phyloP scores from a whole-genome alignment of 2,113 vertebrate species.

The Lathamus discolor region DNA sequence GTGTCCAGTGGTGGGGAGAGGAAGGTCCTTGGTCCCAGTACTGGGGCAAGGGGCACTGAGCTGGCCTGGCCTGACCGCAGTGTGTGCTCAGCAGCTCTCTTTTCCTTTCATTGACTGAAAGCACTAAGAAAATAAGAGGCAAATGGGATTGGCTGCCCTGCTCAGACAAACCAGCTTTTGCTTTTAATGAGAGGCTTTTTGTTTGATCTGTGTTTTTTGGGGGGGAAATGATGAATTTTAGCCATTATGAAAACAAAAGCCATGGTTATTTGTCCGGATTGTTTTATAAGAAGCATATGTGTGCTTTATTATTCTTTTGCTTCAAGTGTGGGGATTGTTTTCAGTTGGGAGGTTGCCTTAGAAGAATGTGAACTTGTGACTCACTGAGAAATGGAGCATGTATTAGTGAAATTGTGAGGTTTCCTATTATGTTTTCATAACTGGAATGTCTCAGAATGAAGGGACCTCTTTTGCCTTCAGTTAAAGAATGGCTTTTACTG shows the following conservation, averaged over 20 bases:
- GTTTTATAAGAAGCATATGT: constrained; percentile 64
- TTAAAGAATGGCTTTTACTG: constrained; percentile 11
- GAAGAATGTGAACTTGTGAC: constrained; percentile 65
- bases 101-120: background rate
- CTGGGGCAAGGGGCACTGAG: background rate
- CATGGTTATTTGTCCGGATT: constrained; percentile 40
- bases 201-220: constrained; percentile 25
- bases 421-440: constrained; percentile 53
- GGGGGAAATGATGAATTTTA: constrained; percentile 54
- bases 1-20: background rate
- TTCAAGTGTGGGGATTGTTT: constrained; percentile 57
- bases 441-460: constrained; percentile 38
- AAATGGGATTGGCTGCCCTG: background rate
- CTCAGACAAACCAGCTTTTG: background rate
- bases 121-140: background rate
- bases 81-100: background rate
- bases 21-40: background rate
- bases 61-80: background rate
- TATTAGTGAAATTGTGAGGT: constrained; percentile 12
- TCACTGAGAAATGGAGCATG: constrained; percentile 13
- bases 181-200: constrained; percentile 19
- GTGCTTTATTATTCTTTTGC: constrained; percentile 53
- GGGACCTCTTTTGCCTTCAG: background rate
- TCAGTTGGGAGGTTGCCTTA: constrained; percentile 35
- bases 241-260: constrained; percentile 52